Conservation (phyloP, 2,797 vertebrate genomes). For the Carduelis carduelis region DNA sequence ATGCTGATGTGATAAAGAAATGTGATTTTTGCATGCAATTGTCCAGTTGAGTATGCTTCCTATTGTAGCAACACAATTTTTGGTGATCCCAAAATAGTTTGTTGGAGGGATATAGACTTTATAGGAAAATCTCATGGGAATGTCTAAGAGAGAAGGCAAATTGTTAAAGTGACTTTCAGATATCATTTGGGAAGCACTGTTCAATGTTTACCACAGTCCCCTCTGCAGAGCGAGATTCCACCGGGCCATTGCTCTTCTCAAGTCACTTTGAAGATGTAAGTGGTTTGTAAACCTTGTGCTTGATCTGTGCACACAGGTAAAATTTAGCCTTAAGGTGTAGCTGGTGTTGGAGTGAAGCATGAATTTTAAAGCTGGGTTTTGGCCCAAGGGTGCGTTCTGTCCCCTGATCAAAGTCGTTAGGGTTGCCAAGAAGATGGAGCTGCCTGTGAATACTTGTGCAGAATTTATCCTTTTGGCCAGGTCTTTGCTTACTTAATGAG, state of each 20-base stretch:
- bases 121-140: background rate
- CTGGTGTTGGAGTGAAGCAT: background rate
- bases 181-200: background rate
- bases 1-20: slow-evolving; percentile 14
- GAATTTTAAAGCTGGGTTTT: background rate
- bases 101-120: background rate
- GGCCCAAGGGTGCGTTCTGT: background rate
- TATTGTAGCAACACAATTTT: background rate
- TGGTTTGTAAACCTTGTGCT: background rate
- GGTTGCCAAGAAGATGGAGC: background rate
- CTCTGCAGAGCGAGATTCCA: background rate
- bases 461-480: background rate
- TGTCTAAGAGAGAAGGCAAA: background rate
- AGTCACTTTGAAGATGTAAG: background rate
- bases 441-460: background rate
- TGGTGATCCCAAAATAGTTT: background rate
- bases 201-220: background rate
- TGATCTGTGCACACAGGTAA: background rate
- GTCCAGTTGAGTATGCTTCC: background rate
- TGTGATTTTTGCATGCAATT: background rate
- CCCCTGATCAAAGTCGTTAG: background rate
- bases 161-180: background rate
- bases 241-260: background rate
- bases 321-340: background rate
- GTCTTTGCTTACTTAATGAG: background rate